Conservation (phyloP, 2,797 vertebrate species). For the Sebastes baramenuke region DNA sequence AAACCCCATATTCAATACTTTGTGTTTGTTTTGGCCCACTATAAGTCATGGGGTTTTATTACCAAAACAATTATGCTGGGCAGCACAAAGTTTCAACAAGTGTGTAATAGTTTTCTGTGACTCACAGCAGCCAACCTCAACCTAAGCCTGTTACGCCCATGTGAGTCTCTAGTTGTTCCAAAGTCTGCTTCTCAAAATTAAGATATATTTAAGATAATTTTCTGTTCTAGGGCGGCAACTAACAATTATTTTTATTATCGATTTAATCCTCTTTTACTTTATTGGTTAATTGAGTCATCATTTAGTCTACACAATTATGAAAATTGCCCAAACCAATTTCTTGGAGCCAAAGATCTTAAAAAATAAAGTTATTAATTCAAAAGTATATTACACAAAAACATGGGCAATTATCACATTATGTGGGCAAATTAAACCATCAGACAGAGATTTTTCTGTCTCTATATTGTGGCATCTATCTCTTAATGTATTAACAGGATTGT, state of each 20-base stretch:
- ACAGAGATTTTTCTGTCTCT: not conserved
- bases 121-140: slow-evolving; percentile 39
- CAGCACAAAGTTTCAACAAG: slow-evolving; percentile 29
- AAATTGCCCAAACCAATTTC: not conserved
- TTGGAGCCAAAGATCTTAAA: not conserved
- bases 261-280: not conserved
- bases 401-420: not conserved
- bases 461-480: not conserved
- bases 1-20: not conserved
- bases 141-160: slow-evolving; percentile 35
- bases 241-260: not conserved
- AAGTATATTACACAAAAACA: not conserved
- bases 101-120: slow-evolving; percentile 49
- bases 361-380: not conserved
- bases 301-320: not conserved
- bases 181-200: slow-evolving; percentile 3
- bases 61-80: slow-evolving; percentile 16
- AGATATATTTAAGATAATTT: not conserved
- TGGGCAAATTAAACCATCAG: not conserved
- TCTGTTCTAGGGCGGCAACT: not conserved
- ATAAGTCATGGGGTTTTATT: slow-evolving; percentile 26
- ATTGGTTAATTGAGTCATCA: not conserved
- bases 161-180: not conserved
- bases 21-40: slow-evolving; percentile 21
- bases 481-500: not conserved